These are phyloP conservation scores for Drosophila santomea DNA, from an alignment of 1,140 invertebrate genomes.

Conservation along the genomic window DNA sequence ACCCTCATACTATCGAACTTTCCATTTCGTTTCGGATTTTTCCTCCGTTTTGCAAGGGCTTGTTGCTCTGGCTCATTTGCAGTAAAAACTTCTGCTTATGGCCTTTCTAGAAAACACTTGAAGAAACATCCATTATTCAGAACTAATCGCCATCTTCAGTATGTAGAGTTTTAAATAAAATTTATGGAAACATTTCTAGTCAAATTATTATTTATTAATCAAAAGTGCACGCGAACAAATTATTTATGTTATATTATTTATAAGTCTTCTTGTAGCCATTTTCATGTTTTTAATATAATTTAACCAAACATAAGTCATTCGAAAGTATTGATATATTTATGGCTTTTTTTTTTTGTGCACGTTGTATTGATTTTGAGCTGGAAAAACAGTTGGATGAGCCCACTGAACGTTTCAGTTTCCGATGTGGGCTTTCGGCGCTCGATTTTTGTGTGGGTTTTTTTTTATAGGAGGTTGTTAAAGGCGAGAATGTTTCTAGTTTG, in stretches of 20 bases:
- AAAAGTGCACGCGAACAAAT: too few relatives aligned
- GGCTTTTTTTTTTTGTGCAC: slow-evolving; percentile 7
- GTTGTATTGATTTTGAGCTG: slow-evolving; percentile 60
- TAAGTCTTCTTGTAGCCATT: too few relatives aligned
- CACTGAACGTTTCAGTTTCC: slow-evolving; percentile 25
- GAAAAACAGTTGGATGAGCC: slow-evolving; percentile 47
- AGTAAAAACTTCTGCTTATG: slow-evolving; percentile 64
- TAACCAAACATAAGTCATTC: not conserved
- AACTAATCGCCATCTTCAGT: too few relatives aligned
- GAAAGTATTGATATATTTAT: too few relatives aligned
- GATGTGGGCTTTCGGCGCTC: slow-evolving; percentile 1
- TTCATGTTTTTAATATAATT: too few relatives aligned
- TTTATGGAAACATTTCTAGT: too few relatives aligned
- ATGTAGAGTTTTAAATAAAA: not conserved
- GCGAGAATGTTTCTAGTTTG: slow-evolving; percentile 14
- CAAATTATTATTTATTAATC: too few relatives aligned
- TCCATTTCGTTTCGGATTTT: slow-evolving; percentile 43
- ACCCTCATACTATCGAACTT: slow-evolving; percentile 30
- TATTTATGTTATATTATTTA: too few relatives aligned
- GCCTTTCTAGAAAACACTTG: slow-evolving; percentile 12
- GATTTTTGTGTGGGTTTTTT: slow-evolving; percentile 12
- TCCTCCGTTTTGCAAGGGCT: slow-evolving; percentile 6
- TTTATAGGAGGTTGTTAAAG: slow-evolving; percentile 63
- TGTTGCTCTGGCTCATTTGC: slow-evolving; percentile 58
- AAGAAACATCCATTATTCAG: not conserved